These are phyloP conservation scores for Mobula birostris DNA, from an alignment of 2,113 vertebrate genomes.

Conservation along the genomic window DNA sequence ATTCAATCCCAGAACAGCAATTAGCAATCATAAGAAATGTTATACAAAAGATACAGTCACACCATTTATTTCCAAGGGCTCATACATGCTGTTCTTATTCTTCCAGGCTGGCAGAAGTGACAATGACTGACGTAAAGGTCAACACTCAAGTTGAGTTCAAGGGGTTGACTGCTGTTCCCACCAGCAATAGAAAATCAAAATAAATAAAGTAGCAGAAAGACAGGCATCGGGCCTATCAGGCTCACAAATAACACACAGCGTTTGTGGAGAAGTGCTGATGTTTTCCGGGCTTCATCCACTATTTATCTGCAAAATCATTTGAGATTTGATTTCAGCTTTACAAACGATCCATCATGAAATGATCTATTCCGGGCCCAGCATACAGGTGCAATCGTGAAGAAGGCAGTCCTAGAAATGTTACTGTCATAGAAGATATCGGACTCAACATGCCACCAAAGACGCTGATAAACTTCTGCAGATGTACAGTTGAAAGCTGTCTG, in stretches of 20 bases:
- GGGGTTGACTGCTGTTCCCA: no score
- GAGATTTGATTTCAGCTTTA: no score
- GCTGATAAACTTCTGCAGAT: no score
- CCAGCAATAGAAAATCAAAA: neutral
- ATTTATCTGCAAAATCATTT: no score
- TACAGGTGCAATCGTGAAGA: no score
- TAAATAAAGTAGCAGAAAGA: neutral
- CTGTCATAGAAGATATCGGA: no score
- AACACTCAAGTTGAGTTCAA: neutral
- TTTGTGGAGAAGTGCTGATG: no score
- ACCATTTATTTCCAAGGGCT: neutral
- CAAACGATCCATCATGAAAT: no score
- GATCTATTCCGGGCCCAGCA: no score
- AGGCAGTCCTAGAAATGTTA: no score
- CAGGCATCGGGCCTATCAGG: neutral
- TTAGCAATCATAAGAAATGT: neutral
- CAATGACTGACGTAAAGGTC: neutral
- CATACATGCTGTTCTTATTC: neutral
- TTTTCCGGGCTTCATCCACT: neutral
- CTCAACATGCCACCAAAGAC: no score
- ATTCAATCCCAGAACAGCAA: slow-evolving; percentile 22
- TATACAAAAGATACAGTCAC: neutral
- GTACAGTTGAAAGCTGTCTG: no score
- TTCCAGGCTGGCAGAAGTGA: neutral
- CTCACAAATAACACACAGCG: neutral